A percentile compares a stretch with the other conserved stretches of the same genome.
phyloP scores from a whole-genome alignment of 2,797 vertebrate species.

The Scyliorhinus canicula region DNA sequence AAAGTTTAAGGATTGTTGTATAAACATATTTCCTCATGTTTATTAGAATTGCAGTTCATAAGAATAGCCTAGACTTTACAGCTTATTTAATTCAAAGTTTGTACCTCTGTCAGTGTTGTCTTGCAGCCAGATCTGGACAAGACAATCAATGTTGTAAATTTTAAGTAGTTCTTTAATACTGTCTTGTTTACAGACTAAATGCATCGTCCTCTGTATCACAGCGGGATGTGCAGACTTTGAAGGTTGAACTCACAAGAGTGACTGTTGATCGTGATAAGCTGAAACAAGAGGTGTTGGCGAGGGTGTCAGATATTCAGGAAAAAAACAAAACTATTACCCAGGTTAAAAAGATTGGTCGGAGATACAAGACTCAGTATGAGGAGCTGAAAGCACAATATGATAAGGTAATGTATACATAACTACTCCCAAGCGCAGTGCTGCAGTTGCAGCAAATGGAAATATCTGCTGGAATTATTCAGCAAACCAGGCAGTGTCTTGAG shows the following conservation, averaged over 20 bases:
- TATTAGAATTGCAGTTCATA: not conserved
- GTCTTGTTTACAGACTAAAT: constrained; percentile 59
- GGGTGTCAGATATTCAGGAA: constrained; percentile 77
- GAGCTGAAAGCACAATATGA: constrained; percentile 86
- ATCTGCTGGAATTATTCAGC: no score
- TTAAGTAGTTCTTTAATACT: not conserved
- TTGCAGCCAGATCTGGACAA: constrained; percentile 24
- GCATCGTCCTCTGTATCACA: constrained; percentile 72
- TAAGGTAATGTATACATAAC: constrained; percentile 60
- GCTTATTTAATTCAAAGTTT: not conserved
- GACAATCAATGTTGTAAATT: not conserved
- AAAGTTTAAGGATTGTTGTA: not conserved
- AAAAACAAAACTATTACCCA: constrained; percentile 85
- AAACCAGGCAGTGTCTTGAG: no score
- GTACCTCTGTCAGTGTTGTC: not conserved
- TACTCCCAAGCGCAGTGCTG: not conserved
- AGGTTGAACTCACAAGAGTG: constrained; percentile 69
- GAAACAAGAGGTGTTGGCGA: constrained; percentile 71
- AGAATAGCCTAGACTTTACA: not conserved
- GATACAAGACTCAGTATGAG: constrained; percentile 94
- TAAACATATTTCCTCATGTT: not conserved
- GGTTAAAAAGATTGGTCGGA: constrained; percentile 93
- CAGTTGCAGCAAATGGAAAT: no score
- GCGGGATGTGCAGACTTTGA: constrained; percentile 73
- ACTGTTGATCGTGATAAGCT: constrained; percentile 69